Percentiles rank a stretch among this genome's conserved stretches.
These are phyloP conservation scores for Griposia aprilina DNA, from an alignment of 2,888 invertebrate genomes.

Conservation along the genomic window DNA sequence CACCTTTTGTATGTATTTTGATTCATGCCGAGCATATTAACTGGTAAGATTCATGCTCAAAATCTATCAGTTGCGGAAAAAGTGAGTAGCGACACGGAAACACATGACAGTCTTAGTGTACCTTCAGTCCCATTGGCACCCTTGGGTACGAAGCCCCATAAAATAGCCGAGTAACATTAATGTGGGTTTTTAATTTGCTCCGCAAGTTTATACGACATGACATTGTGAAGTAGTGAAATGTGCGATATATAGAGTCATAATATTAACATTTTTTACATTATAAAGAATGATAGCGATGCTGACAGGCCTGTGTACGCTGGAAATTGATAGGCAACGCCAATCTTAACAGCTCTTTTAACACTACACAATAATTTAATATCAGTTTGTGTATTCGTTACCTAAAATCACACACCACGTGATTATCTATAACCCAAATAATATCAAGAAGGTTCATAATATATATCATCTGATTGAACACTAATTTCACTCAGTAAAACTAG, in stretches of 20 bases:
- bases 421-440: not conserved
- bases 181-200: slow-evolving; percentile 48
- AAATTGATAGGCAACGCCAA: not conserved
- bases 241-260: not conserved
- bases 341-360: not conserved
- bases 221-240: slow-evolving; percentile 1
- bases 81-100: not conserved
- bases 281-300: not conserved
- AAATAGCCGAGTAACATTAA: slow-evolving; percentile 44
- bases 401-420: no score
- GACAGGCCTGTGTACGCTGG: not conserved
- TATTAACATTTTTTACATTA: not conserved
- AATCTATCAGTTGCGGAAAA: not conserved
- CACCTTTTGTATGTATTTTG: not conserved
- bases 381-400: not conserved
- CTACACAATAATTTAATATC: not conserved
- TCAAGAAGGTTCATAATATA: not conserved
- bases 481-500: slow-evolving; percentile 64
- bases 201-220: slow-evolving; percentile 8
- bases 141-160: slow-evolving; percentile 35
- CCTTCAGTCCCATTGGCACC: slow-evolving; percentile 4
- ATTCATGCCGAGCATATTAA: not conserved
- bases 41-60: not conserved
- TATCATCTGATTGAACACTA: slow-evolving; percentile 30
- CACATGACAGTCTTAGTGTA: not conserved